Base-by-base conservation (phyloP, 64 coral and sea anemone genomes). In the Montipora efflorescens region DNA sequence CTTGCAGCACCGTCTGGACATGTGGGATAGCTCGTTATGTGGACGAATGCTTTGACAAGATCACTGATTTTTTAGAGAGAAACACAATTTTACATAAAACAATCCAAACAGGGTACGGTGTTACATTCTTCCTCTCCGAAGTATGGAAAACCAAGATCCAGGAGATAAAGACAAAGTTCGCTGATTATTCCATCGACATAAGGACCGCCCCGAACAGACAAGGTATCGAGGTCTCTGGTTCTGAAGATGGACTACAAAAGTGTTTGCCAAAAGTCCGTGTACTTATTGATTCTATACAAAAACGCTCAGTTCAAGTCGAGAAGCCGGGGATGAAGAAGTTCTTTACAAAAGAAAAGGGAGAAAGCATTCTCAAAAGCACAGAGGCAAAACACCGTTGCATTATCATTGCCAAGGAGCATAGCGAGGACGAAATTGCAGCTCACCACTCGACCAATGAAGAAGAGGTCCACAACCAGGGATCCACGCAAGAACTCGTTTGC, bases 311-410 rank as follows among this genome's bases (percentile, higher is more conserved):
- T n/a, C 6, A 69, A 73, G n/a, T 91, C 48, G 68, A 76, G 48
- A 76, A 76, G 14, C 90, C 90, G 7, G 90, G 90, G 47, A 84
- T 83, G 79, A 91, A 91, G 52, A 91, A 84, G 47, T 72, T 83
- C 13, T 91, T 91, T 8, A 14, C 8, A 12, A 8, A 58, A 0
- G 81, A 48, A 19, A 91, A 91, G 18, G 90, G 90, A 0, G 6
- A 18, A 20, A 59, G 5, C 21, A 23, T 82, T 0, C 79, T 91
- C 5, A 83, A 80, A 74, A 7, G 12, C 8, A 78, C 71, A 36
- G 90, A 59, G 50, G 71, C 64, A 19, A 59, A 75, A 1, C 47
- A 83, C 43, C 6, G 52, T 10, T 91, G 90, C 15, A 23, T 84
- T 21, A 84, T 91, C 6, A 15, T 83, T 6, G 4, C 59, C 28